Conservation (phyloP, 2,797 vertebrate genomes). For the Apogon talboti region DNA sequence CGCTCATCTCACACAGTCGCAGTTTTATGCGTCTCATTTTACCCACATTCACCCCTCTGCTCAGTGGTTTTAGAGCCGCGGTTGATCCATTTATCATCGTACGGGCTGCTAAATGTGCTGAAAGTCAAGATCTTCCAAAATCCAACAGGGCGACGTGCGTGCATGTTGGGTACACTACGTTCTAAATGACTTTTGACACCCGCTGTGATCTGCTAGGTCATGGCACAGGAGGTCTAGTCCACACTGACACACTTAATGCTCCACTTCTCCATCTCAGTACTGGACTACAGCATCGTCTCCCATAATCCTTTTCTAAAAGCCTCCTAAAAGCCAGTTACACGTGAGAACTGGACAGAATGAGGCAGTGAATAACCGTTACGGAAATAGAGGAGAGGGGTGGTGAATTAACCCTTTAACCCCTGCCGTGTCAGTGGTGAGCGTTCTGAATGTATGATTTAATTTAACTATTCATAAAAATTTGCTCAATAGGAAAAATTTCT, state of each 20-base stretch:
- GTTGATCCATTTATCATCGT: slow-evolving; percentile 5
- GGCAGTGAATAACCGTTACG: too few relatives aligned
- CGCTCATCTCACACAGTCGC: slow-evolving; percentile 16
- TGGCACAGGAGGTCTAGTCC: neutral
- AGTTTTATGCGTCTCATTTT: slow-evolving; percentile 16
- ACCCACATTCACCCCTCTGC: slow-evolving; percentile 2
- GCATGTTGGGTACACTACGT: slow-evolving; percentile 10
- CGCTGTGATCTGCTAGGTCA: slow-evolving; percentile 33
- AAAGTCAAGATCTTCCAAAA: neutral
- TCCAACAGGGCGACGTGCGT: neutral
- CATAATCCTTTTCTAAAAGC: neutral
- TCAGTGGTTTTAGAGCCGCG: neutral
- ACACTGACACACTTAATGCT: slow-evolving; percentile 22
- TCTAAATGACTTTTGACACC: slow-evolving; percentile 37
- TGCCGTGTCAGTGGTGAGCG: too few relatives aligned
- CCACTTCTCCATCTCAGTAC: slow-evolving; percentile 1
- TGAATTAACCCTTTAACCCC: too few relatives aligned
- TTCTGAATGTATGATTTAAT: too few relatives aligned
- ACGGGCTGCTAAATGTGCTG: neutral
- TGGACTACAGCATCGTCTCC: neutral
- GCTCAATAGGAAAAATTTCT: too few relatives aligned
- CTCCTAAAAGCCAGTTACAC: neutral
- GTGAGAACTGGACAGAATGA: neutral
- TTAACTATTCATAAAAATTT: too few relatives aligned
- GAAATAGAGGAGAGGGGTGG: too few relatives aligned